These are phyloP conservation scores for Platycnemis pennipes DNA, from an alignment of 2,888 invertebrate species.

Conservation along the genomic window DNA sequence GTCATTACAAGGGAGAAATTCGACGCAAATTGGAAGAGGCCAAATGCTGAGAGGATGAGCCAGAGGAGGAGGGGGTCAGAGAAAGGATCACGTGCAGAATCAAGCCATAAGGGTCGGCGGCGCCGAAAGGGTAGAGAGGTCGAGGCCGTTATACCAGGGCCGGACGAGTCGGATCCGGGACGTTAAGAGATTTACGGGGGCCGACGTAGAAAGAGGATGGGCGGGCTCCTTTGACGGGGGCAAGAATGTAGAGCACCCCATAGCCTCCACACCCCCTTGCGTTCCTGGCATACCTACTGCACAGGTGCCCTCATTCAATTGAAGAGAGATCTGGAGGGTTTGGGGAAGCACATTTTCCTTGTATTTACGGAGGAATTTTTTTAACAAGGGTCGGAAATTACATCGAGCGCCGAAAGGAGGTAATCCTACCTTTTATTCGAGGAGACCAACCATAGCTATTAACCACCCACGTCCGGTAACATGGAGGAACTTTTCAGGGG, in stretches of 20 bases:
- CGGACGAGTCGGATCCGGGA: background rate
- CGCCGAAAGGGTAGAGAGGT: background rate
- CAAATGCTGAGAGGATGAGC: background rate
- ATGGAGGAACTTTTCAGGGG: too few relatives aligned
- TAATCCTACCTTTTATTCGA: too few relatives aligned
- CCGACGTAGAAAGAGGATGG: background rate
- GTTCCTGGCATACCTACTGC: constrained; percentile 5
- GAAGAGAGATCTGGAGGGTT: background rate
- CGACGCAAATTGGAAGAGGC: background rate
- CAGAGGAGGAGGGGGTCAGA: background rate
- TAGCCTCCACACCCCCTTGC: background rate
- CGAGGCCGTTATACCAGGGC: background rate
- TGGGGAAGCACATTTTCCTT: too few relatives aligned
- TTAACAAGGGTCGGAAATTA: too few relatives aligned
- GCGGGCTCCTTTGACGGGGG: background rate
- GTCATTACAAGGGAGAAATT: background rate
- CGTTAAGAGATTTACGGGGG: background rate
- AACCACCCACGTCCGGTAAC: too few relatives aligned
- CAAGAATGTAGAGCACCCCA: background rate
- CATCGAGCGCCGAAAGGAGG: too few relatives aligned
- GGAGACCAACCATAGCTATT: too few relatives aligned
- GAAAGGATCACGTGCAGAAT: background rate
- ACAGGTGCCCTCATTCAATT: background rate
- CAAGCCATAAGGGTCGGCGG: background rate
- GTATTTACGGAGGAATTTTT: too few relatives aligned